Evolutionary conservation across 2,888 invertebrate genomes (phyloP), one percentile per base, ranked within the genome.

Genomic region (Cosmopolites sordidus): DNA sequence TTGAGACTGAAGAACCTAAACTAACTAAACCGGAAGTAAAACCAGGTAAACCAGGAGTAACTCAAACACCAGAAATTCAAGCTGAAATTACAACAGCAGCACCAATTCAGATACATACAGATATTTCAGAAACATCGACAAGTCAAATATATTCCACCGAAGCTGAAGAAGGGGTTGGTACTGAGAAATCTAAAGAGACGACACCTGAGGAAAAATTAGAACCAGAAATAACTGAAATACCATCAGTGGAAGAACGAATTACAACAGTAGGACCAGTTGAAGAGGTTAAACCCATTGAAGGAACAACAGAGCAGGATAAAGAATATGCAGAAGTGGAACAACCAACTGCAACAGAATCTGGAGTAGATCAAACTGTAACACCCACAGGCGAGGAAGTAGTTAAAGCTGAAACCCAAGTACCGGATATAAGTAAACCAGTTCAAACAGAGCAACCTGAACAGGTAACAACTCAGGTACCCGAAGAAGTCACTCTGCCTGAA

Each of bases 11-110:
- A 39, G 54, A 22, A 41, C 16, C n/a, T 15, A 49, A 37, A 37
- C 37, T 58, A 38, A 38, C 48, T 8, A 43, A 54, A 54, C 39
- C 47, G 12, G 47, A 47, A 37, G 51, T 44, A 22, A 8, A 22
- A 22, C 22, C 5, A 37, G n/a, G n/a, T n/a, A n/a, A n/a, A n/a
- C 37, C 37, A 37, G 4, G 3, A 11, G n/a, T 8, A n/a, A 12
- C 37, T 12, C 6, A 6, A 11, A n/a, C n/a, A 8, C 37, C 12
- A 37, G 37, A 12, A 22, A 37, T 37, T 43, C 50, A 47, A 50
- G 16, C n/a, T 15, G 58, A 56, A 51, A 43, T 17, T 33, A 39
- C 43, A 29, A 12, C 27, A 27, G 42, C 27, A 41, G 41, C 46
- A 12, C n/a, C 40, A 45, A 12, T n/a, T 18, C 37, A 48, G 16